Evolutionary conservation across 2,888 invertebrate genomes (phyloP), one percentile per base, ranked within the genome.

Genomic region (Candidula unifasciata): DNA sequence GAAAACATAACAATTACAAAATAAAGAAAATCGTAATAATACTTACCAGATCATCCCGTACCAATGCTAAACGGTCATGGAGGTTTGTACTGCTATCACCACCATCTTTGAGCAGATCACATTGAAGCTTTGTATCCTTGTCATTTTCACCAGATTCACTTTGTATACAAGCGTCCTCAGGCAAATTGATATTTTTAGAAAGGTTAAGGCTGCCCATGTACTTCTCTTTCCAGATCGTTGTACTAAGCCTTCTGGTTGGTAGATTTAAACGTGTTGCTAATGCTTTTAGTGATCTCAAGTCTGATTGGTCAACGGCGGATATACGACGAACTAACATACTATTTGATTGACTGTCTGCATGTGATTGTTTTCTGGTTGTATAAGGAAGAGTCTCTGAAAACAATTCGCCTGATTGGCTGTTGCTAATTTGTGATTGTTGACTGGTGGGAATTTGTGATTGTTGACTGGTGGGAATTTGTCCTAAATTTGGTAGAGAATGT

Each of bases 161-260:
- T 44, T 44, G 44, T 44, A 44, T 13, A 44, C 44, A 13, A 44
- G 44, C 6, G 44, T 44, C 44, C 44, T 44, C 8, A 44, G 44
- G 44, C 13, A 44, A 44, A 44, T 13, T 44, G 44, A 0, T 13
- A 44, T 44, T 44, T 44, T 44, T 44, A 44, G 13, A 13, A 44
- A n/a, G n/a, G n/a, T n/a, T n/a, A n/a, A n/a, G n/a, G 35, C 37
- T 44, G 24, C 44, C 66, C 24, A 66, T 27, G 69, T 86, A 86
- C 68, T 83, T 54, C 5, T 81, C 85, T 18, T 77, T 71, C 87
- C 87, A 87, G 21, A 74, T 85, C 71, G 83, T 69, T 44, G 83
- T 76, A 37, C 87, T 87, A 37, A 85, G 84, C 35, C 87, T 35
- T 44, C 87, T 76, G 44, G 87, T 87, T 27, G 81, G 80, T 35